Base-by-base conservation (phyloP, 2,113 vertebrate species). In the Salvator merianae region DNA sequence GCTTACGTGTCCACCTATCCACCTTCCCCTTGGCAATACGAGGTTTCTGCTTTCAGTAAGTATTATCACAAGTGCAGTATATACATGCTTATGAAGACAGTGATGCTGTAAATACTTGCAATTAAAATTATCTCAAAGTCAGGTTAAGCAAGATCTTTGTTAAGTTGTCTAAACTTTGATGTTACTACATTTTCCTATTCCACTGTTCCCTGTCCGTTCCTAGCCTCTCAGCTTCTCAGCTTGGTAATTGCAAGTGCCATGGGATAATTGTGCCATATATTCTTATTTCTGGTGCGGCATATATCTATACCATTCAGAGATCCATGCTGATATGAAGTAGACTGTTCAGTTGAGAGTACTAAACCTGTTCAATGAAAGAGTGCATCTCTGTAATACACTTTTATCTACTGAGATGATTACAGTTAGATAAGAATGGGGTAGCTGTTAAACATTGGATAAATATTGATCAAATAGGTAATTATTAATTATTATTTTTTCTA, bases 11-110 rank as follows among this genome's bases (percentile, higher is more conserved):
- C 82, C 84, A 89, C 66, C 89, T 84, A 71, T 91, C 66, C 90
- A 90, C 88, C 84, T 82, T 84, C 78, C 79, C 75, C 84, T 85
- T 93, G 88, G 88, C 89, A 91, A 26, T 90, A 90, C 79, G 89
- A 59, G 90, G 75, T 91, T 86, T 88, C 88, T 87, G 84, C 86
- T 91, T 93, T 91, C 89, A 90, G 94, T 95, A 92, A 95, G 94
- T 93, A 94, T 91, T 76, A 73, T 63, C 40, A 82, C 81, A 83
- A 43, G 70, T 26, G 55, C 59, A 83, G 73, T 55, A 47, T 72
- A 28, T 65, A 47, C 8, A 79, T 65, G 4, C 8, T 34, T 73
- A 18, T 55, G 10, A 50, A n/a, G 59, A 77, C 74, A 63, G 13
- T 71, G 30, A 59, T 36, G 24, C 5, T 79, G 26, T 16, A 30